Evolutionary conservation across 2,888 invertebrate species (phyloP), one percentile per base, ranked within the genome.

Genomic region (Zhuqinia jingwanae): DNA sequence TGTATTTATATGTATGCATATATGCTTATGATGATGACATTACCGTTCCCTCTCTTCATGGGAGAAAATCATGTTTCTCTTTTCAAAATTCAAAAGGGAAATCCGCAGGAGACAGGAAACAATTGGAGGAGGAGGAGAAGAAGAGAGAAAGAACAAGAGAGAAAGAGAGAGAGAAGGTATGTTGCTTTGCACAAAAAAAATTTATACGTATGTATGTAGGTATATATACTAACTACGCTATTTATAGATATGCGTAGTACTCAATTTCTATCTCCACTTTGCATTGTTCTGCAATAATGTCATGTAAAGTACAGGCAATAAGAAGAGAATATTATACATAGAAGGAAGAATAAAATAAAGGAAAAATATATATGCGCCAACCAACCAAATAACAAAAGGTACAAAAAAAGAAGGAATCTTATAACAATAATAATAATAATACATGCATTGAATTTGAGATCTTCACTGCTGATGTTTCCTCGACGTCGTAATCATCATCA

Each of bases 391-490:
- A n/a, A 76, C 50, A 63, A 76, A 70, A 82, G 56, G 73, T 60
- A 53, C 22, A 77, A 42, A 60, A 77, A 77, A 77, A 22, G 42
- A 47, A 30, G 53, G 27, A 68, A 56, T 81, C 68, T 53, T 56
- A 45, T 77, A 83, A 83, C 68, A 77, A 76, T 81, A 36, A 80
- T 30, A 63, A 63, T 63, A 60, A 60, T 27, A 60, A 77, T 83
- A 68, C 83, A 83, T 83, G 83, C 83, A 76, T 83, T 77, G 76
- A 83, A 83, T 83, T 83, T 83, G 76, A 73, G 68, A 83, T 83
- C 65, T 83, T 68, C 63, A 70, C 30, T 76, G 53, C 27, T 75
- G 75, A 53, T 75, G 53, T 42, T 53, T 65, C 36, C 60, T 77
- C 77, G 47, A 42, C 50, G 36, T 77, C 25, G 76, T 20, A 36